These are phyloP conservation scores for Stenodema calcarata DNA, from an alignment of 2,888 invertebrate genomes.

Conservation along the genomic window DNA sequence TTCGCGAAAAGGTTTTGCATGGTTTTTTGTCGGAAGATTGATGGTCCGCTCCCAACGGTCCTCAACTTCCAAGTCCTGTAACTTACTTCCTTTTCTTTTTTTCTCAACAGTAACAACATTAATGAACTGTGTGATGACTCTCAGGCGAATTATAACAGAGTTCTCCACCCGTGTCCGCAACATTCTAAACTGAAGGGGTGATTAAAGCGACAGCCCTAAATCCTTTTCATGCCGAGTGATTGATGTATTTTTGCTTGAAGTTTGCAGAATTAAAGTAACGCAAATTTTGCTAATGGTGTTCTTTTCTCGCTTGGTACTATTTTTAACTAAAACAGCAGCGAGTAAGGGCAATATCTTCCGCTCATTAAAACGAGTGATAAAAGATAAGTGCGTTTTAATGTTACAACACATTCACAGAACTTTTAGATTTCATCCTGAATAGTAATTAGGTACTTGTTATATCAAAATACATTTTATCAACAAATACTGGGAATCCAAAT, in stretches of 20 bases:
- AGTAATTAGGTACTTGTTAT: no score
- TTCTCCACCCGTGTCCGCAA: background rate
- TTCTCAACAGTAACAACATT: background rate
- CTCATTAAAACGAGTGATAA: no score
- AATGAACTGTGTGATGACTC: constrained; percentile 2
- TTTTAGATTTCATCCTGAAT: no score
- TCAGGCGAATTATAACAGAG: background rate
- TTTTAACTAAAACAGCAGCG: no score
- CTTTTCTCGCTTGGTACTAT: no score
- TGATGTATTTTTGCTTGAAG: background rate
- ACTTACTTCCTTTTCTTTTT: background rate
- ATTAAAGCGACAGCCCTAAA: background rate
- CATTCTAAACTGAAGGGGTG: background rate
- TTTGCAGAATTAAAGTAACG: background rate
- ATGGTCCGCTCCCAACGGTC: background rate
- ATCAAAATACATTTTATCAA: no score
- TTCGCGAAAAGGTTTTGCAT: background rate
- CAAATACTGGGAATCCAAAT: no score
- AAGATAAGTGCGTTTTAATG: no score
- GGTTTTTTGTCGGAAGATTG: background rate
- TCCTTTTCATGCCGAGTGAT: background rate
- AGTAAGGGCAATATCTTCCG: no score
- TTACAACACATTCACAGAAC: no score
- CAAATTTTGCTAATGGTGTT: background rate
- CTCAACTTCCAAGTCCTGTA: background rate